Base-by-base conservation (phyloP, 64 coral and sea anemone species). In the Stichodactyla helianthus region DNA sequence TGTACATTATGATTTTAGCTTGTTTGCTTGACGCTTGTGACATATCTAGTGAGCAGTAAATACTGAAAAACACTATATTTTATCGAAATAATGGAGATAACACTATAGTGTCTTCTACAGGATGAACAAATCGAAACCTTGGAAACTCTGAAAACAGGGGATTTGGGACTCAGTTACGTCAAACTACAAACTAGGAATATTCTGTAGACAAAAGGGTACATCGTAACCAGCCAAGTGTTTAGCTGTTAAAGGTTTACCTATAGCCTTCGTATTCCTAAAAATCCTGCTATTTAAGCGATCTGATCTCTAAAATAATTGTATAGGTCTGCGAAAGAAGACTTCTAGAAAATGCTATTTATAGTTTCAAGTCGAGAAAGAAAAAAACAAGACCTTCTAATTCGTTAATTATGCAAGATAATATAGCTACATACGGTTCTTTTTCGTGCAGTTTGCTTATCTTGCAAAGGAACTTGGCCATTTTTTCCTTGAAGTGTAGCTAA, bases 401-500 rank as follows among this genome's bases (percentile, higher is more conserved):
- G 16, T 54, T 85, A 31, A 77, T 57, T 71, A 90, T 86, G 71
- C 71, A 91, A 10, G 20, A 51, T 12, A 58, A 58, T 9, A 27
- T 51, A 86, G 8, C 70, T 87, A 92, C 91, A 60, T 92, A 92
- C 91, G 71, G 85, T 22, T 87, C 86, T 92, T 25, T 31, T 55
- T 28, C 79, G 15, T 71, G 59, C 61, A 26, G 58, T 83, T 10
- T 74, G 67, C 59, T 84, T 85, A 50, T 92, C 87, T 60, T 52
- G 55, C 51, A 59, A 23, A 28, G 91, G 79, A 53, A 57, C 86
- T 92, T 87, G 83, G 55, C 59, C 83, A 35, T 59, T 84, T 84
- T 84, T 91, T 51, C 93, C 93, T 62, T 86, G 79, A n/a, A 95
- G 54, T 86, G 93, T 88, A 10, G 89, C 83, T 18, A 95, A 77